Base-by-base conservation (phyloP, 2,888 invertebrate genomes). In the Parnassius smintheus region DNA sequence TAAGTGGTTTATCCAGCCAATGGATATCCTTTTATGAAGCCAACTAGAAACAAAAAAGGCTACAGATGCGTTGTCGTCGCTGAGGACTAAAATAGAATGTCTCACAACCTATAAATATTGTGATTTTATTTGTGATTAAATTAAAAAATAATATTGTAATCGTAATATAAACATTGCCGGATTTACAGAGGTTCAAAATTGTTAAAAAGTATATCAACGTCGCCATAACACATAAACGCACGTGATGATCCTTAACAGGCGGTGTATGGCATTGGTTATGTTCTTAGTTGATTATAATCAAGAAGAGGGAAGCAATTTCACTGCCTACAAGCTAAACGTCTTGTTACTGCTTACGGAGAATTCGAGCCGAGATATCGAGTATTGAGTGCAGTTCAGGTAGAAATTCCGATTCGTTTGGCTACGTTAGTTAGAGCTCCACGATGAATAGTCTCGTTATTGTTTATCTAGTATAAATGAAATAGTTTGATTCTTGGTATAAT, bases 281-380 rank as follows among this genome's bases (percentile, higher is more conserved):
- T 65, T 71, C 66, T 67, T 65, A 69, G 72, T 85, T 85, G 86
- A 85, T 85, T 85, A 78, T 85, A 83, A 85, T 85, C 82, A 81
- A 83, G 82, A 75, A 74, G 77, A 74, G 74, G 74, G 74, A 68
- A 70, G 78, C 84, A 86, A 85, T 87, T 84, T 82, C 78, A 82
- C 76, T 78, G 77, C 76, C 76, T 69, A 67, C 72, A 71, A 66
- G 75, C 79, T 82, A 82, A 59, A 83, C 80, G 77, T 76, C 77
- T 80, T 72, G 80, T 78, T 80, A 78, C 70, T 68, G 70, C 62
- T 66, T 35, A 64, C 61, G 59, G 48, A 55, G 59, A 59, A 63
- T 59, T 59, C 58, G 59, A 63, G 61, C 56, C 45, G 55, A 61
- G 54, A 50, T 62, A 59, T 63, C 51, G 62, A 63, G 63, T 56